Percentiles rank a stretch among this genome's conserved stretches.
Evolutionary conservation across 2,888 invertebrate genomes (phyloP).

Genomic region (Polymixis lichenea): DNA sequence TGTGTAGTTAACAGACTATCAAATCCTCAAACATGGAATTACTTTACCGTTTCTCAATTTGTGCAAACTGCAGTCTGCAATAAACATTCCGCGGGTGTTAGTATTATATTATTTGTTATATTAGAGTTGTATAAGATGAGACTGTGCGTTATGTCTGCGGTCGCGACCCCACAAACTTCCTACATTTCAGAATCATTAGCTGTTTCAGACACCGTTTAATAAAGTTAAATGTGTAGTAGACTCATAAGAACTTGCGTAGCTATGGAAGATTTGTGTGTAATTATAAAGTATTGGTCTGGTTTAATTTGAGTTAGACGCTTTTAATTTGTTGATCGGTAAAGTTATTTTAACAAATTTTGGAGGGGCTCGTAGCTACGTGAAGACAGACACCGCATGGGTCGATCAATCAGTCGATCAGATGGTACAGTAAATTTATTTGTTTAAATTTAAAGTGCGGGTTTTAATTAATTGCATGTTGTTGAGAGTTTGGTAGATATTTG

Average conservation of each 20-base stretch:
- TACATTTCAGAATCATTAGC: constrained; percentile 52
- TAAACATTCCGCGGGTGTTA: constrained; percentile 51
- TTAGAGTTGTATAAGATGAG: constrained; percentile 51
- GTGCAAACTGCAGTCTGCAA: constrained; percentile 42
- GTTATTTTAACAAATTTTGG: too few relatives aligned
- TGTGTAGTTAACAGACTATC: constrained; percentile 31
- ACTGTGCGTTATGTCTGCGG: constrained; percentile 34
- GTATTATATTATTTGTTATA: constrained; percentile 41
- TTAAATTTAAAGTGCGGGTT: neutral
- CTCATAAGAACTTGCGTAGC: neutral
- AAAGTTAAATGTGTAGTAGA: constrained; percentile 8
- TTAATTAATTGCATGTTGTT: neutral
- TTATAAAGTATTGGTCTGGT: neutral
- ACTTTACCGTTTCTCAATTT: constrained; percentile 50
- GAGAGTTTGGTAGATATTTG: neutral
- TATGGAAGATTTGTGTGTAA: neutral
- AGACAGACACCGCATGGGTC: too few relatives aligned
- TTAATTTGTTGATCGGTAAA: neutral
- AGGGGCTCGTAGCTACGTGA: too few relatives aligned
- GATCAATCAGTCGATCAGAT: too few relatives aligned
- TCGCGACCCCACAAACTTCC: constrained; percentile 53
- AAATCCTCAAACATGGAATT: constrained; percentile 26
- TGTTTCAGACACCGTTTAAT: constrained; percentile 28
- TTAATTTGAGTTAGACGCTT: neutral
- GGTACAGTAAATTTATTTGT: neutral